Evolutionary conservation across 2,797 vertebrate genomes (phyloP), one percentile per base, ranked within the genome.

Genomic region (Cuniculus paca): DNA sequence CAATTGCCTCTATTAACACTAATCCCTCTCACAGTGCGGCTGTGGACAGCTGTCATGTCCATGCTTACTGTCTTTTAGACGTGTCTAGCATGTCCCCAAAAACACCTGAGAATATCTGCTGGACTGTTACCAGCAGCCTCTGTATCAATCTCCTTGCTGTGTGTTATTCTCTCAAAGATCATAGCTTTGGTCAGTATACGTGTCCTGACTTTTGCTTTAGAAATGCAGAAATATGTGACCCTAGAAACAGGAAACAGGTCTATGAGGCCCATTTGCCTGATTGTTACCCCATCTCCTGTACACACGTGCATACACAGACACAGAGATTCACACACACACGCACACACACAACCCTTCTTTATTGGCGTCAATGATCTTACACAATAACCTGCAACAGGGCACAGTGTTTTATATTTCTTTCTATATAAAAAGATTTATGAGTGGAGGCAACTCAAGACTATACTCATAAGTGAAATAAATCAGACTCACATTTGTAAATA

Each of bases 381-480:
- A 87, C 84, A 86, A 72, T 79, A 56, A 52, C 42, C 70, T 24
- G 2, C 58, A 84, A 74, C 60, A 60, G 31, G 19, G 16, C 8
- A 80, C 77, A 85, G 77, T 50, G 56, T 24, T 93, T 92, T 95
- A 93, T 17, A 42, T 61, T 89, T 77, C 56, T 91, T 68, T 95
- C 42, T 50, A 10, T 74, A 28, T 89, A 94, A 90, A 94, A 90
- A 68, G 63, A 65, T 78, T 42, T 85, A 42, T 86, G 50, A 68
- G 34, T n/a, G n/a, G n/a, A n/a, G n/a, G n/a, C n/a, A n/a, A n/a
- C n/a, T n/a, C n/a, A n/a, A n/a, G n/a, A n/a, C n/a, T n/a, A n/a
- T n/a, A n/a, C n/a, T n/a, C n/a, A n/a, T n/a, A n/a, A n/a, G n/a
- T n/a, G n/a, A n/a, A n/a, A n/a, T n/a, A n/a, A n/a, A n/a, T n/a